Evolutionary conservation across 2,888 invertebrate species (phyloP), one percentile per base, ranked within the genome.

Genomic region (Agriotes lineatus): DNA sequence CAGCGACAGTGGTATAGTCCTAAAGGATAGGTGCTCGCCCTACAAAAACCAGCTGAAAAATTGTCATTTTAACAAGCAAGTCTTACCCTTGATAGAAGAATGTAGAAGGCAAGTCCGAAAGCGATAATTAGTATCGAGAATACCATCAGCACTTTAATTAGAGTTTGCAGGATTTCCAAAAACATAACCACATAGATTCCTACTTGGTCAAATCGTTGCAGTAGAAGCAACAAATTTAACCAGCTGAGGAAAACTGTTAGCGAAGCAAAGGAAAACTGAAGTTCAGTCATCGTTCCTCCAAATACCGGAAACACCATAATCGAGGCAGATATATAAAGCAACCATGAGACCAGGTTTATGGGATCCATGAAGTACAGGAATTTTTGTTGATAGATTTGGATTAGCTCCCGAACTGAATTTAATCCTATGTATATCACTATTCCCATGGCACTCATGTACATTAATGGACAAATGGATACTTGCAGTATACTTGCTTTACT

Each of bases 111-210:
- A 74, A 96, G 84, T 52, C 95, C 96, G 82, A 96, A 96, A 0
- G 96, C 96, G 76, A 96, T 92, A 75, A 96, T 94, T 58, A 96
- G 87, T 74, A 96, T 94, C 0, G 95, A 96, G 84, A 96, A 96
- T 54, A 96, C 93, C 85, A 93, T 86, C 59, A 96, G 84, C 18
- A 96, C 96, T 86, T 94, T 93, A 56, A 96, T 90, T 9, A 96
- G 87, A 0, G 96, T 94, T 81, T 93, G 92, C 69, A 96, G 84
- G 45, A 96, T 96, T 85, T 96, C 96, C 77, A 96, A 85, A 80
- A 96, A 96, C 96, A 96, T 96, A 14, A 96, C 96, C 39, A 96
- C 95, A 83, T 96, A 96, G 77, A 96, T 95, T 62, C 96, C 96
- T 67, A 95, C 92, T 86, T 91, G 91, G 81, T 91, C 91, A 75